Base-by-base conservation (phyloP, 2,888 invertebrate genomes). In the Galerucella calmariensis region DNA sequence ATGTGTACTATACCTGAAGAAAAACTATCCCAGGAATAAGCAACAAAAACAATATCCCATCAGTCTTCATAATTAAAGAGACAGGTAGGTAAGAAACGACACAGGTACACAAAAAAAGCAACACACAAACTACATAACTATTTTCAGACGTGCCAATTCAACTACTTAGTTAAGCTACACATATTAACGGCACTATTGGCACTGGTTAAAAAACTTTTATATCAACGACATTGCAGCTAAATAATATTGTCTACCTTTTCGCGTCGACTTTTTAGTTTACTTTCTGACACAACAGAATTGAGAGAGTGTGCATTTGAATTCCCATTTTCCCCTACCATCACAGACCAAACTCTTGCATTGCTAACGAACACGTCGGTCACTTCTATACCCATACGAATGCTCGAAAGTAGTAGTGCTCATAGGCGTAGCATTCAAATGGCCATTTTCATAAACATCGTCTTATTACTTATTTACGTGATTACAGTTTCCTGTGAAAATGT, bases 41-140 rank as follows among this genome's bases (percentile, higher is more conserved):
- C 24, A 67, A 67, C 66, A 51, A 72, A 72, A 72, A 72, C 66
- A 72, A 72, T 59, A 59, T 44, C 59, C 72, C 67, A 72, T 72
- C 72, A 66, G 72, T 72, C 72, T 72, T 72, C 72, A 72, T 72
- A 72, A 72, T 72, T 66, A 67, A 72, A 67, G 24, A 72, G 66
- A 72, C 67, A 56, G 56, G 67, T 67, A 44, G 53, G 44, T 53
- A 67, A 27, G n/a, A 53, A 67, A 67, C 67, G 44, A 66, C 44
- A 67, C 67, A 72, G 59, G 66, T 67, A 66, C 66, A 72, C 27
- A 72, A 70, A 67, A 72, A 72, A 41, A 41, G 9, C 66, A 10
- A 61, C 58, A 48, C 58, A 66, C 66, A 27, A 66, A 72, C 72
- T 72, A 72, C 72, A 72, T 72, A 71, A 65, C 53, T 72, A 66